phyloP scores from a whole-genome alignment of 2,888 invertebrate species.

The Mechanitis mazaeus region DNA sequence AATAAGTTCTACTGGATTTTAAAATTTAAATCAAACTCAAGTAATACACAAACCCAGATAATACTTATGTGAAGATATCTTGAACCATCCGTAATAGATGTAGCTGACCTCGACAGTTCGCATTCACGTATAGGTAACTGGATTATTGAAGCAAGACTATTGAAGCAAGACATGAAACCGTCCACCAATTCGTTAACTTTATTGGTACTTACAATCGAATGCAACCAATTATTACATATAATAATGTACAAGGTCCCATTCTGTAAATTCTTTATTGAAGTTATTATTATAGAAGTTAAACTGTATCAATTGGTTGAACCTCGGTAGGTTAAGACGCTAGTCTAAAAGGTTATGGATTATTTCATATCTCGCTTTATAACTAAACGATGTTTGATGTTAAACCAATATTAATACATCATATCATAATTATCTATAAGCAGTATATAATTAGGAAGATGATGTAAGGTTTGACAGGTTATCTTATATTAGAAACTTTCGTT shows the following conservation, averaged over 20 bases:
- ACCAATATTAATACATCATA: no score
- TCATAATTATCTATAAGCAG: no score
- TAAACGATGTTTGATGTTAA: no score
- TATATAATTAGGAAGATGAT: no score
- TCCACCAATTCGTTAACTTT: slow-evolving; percentile 17
- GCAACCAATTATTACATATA: slow-evolving; percentile 29
- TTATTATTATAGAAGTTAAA: slow-evolving; percentile 16
- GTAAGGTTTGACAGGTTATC: no score
- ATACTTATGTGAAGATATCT: not conserved
- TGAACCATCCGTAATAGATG: not conserved
- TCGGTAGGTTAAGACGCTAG: no score
- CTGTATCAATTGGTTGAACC: slow-evolving; percentile 19
- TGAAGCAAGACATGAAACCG: not conserved
- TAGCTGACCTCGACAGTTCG: not conserved
- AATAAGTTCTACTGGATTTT: no score
- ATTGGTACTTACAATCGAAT: slow-evolving; percentile 24
- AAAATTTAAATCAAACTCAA: no score
- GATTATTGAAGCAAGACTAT: slow-evolving; percentile 12
- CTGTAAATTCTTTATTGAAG: slow-evolving; percentile 29
- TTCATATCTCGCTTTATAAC: no score
- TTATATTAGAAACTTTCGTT: no score
- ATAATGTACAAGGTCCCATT: slow-evolving; percentile 33
- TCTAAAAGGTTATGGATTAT: no score
- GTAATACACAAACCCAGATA: not conserved
- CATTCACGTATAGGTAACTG: slow-evolving; percentile 11